A percentile compares a stretch with the other conserved stretches of the same genome.
These are phyloP conservation scores for Orthosia gracilis DNA, from an alignment of 2,888 invertebrate genomes.

Conservation along the genomic window DNA sequence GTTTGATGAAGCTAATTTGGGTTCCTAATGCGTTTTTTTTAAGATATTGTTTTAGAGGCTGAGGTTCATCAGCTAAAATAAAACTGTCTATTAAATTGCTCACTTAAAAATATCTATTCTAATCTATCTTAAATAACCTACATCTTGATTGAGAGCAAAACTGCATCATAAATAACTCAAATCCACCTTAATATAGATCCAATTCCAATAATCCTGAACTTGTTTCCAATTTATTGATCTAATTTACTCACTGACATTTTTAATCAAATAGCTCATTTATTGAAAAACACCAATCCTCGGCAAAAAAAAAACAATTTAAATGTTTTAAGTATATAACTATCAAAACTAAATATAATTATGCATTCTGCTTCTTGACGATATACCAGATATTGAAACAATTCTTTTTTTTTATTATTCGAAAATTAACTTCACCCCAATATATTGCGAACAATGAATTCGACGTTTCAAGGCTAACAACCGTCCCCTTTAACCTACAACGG, in stretches of 20 bases:
- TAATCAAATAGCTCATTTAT: too few relatives aligned
- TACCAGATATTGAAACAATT: too few relatives aligned
- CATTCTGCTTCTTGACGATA: too few relatives aligned
- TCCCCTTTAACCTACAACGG: constrained; percentile 11
- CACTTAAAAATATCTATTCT: too few relatives aligned
- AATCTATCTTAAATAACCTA: neutral
- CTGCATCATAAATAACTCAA: constrained; percentile 4
- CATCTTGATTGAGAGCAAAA: neutral
- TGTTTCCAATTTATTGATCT: neutral
- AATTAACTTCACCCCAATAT: constrained; percentile 25
- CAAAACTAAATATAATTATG: too few relatives aligned
- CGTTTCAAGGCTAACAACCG: constrained; percentile 25
- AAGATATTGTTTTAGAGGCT: too few relatives aligned
- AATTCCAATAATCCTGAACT: constrained; percentile 1
- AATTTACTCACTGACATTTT: neutral
- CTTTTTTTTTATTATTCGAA: neutral
- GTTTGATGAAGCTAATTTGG: neutral
- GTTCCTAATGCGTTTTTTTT: neutral
- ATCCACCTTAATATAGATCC: neutral
- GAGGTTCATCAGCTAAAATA: too few relatives aligned
- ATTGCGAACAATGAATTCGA: constrained; percentile 20
- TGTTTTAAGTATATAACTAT: neutral
- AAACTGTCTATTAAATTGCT: too few relatives aligned
- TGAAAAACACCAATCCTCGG: too few relatives aligned
- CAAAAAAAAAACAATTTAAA: neutral